Conservation (phyloP, 2,888 invertebrate genomes). For the Torymus tubicola region DNA sequence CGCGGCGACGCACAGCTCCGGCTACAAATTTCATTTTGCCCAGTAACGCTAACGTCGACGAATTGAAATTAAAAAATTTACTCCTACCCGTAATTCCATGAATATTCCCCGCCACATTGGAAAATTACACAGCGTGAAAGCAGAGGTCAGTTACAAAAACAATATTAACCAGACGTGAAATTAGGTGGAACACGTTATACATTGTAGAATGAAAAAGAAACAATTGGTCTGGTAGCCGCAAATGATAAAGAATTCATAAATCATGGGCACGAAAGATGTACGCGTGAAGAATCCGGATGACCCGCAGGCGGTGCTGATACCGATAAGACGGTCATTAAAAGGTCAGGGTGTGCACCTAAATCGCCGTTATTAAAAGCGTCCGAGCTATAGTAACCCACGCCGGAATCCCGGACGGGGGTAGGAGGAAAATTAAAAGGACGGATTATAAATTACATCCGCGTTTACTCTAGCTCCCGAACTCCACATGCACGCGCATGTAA, state of each 20-base stretch:
- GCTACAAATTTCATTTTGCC: no score
- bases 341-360: constrained; percentile 1
- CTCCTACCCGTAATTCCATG: no score
- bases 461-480: constrained; percentile 1
- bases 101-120: no score
- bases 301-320: constrained; percentile 6
- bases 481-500: neutral
- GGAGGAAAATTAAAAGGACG: constrained; percentile 43
- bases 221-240: neutral
- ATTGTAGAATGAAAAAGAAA: no score
- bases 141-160: no score
- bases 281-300: constrained; percentile 40
- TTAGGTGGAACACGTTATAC: no score
- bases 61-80: no score
- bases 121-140: no score
- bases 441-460: constrained; percentile 46
- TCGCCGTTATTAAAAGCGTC: constrained; percentile 34
- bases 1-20: no score
- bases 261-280: constrained; percentile 17
- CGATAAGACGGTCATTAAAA: constrained; percentile 48
- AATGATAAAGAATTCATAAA: constrained; percentile 43
- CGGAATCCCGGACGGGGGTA: neutral
- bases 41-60: no score
- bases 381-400: neutral
- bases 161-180: no score